Evolutionary conservation across 1,140 invertebrate genomes (phyloP).

Genomic region (Caenorhabditis brenneri): DNA sequence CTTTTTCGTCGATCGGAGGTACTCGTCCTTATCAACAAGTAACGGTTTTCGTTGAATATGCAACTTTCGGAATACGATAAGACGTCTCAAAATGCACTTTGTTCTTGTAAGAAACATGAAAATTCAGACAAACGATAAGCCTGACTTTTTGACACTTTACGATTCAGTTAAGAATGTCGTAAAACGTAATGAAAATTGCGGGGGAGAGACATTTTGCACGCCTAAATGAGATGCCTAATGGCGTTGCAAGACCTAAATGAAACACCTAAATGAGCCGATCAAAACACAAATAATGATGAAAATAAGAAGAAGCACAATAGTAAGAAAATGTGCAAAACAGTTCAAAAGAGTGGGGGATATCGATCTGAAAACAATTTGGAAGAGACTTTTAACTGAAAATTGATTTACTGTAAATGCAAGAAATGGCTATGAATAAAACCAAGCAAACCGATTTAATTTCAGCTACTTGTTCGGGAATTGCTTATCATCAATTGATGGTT

Average conservation of each 20-base stretch:
- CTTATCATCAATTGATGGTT: too few relatives aligned
- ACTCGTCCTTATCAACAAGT: constrained; percentile 1
- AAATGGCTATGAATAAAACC: too few relatives aligned
- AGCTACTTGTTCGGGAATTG: too few relatives aligned
- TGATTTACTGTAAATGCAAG: too few relatives aligned
- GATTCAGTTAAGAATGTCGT: not conserved
- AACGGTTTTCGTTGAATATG: constrained; percentile 1
- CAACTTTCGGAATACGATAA: constrained; percentile 4
- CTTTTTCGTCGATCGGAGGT: too few relatives aligned
- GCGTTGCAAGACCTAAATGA: too few relatives aligned
- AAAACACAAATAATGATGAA: not conserved
- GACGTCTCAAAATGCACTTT: not conserved
- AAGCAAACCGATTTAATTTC: too few relatives aligned
- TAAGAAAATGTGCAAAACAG: not conserved
- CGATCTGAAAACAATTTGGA: too few relatives aligned
- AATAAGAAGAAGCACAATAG: not conserved
- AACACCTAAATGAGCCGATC: not conserved
- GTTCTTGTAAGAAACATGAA: not conserved
- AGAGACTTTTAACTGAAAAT: too few relatives aligned
- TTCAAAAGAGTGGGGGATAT: too few relatives aligned
- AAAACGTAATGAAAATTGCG: constrained; percentile 32
- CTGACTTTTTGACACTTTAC: not conserved
- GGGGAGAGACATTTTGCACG: not conserved
- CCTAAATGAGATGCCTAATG: not conserved
- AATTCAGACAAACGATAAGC: not conserved